Evolutionary conservation across 2,113 vertebrate genomes (phyloP), one percentile per base, ranked within the genome.

Genomic region (Terrapene triunguis): DNA sequence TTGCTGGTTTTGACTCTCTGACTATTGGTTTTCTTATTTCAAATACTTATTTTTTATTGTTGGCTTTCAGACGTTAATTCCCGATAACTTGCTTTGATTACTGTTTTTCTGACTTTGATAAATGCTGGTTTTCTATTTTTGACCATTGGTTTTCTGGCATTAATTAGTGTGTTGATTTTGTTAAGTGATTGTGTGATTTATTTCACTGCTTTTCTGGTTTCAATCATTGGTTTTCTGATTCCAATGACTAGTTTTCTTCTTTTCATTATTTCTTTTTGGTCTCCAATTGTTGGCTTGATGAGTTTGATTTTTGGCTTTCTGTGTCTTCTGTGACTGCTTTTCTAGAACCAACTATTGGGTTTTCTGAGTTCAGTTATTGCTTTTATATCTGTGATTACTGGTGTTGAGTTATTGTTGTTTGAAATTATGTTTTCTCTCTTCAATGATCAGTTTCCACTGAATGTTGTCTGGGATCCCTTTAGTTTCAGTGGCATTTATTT

Each of bases 401-500:
- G 16, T 22, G 35, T 38, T 69, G 8, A 17, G 14, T 38, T 38
- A 2, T 21, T 17, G 4, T 10, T 10, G 6, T 69, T 69, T 69
- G 65, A 69, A n/a, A 38, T 9, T 69, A 32, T 32, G 8, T 10
- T 59, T 59, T 38, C 16, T n/a, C 65, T 21, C n/a, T 69, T 69
- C 35, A 69, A 1, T 69, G 35, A 69, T 38, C 17, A 38, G 17
- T 69, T 38, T 38, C 10, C 35, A 38, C 35, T 38, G 5, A 69
- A 21, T 1, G 8, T 21, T 69, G 17, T 69, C 10, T 38, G n/a
- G n/a, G n/a, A n/a, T n/a, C n/a, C n/a, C n/a, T n/a, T n/a, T n/a
- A 1, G 35, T 17, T 69, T n/a, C 35, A 4, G 2, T 38, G 65
- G 3, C 59, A 2, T 21, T 69, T 22, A 1, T n/a, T 38, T 38